Evolutionary conservation across 2,888 invertebrate species (phyloP).

Genomic region (Diogma glabrata): DNA sequence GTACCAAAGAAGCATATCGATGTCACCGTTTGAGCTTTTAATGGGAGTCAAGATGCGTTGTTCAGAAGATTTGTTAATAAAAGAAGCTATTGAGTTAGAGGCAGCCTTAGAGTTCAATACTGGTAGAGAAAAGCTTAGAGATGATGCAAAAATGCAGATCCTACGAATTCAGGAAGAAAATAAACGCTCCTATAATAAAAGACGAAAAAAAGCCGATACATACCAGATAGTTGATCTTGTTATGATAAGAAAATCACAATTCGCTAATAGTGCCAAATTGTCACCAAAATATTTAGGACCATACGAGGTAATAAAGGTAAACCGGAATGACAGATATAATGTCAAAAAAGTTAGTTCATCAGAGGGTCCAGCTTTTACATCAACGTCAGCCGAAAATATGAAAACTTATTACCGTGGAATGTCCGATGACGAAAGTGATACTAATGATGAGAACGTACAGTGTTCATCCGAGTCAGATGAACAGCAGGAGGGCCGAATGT

Average conservation of each 20-base stretch:
- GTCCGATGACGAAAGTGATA: neutral
- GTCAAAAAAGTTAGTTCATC: constrained; percentile 15
- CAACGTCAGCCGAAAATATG: constrained; percentile 15
- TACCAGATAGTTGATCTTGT: constrained; percentile 10
- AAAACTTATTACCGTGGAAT: constrained; percentile 9
- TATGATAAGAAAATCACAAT: constrained; percentile 12
- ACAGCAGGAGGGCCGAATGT: neutral
- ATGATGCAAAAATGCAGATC: constrained; percentile 19
- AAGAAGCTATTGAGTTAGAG: constrained; percentile 15
- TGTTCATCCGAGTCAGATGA: neutral
- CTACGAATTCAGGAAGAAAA: constrained; percentile 13
- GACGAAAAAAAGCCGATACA: neutral
- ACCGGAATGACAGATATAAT: constrained; percentile 15
- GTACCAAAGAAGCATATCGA: constrained; percentile 12
- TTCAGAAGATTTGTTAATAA: constrained; percentile 13
- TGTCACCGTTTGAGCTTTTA: constrained; percentile 17
- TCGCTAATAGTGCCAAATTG: constrained; percentile 15
- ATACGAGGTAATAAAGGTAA: constrained; percentile 14
- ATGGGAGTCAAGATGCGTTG: constrained; percentile 15
- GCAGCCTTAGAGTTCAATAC: constrained; percentile 9
- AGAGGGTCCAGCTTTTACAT: constrained; percentile 14
- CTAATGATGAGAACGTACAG: neutral
- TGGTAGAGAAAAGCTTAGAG: constrained; percentile 11
- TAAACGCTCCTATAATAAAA: constrained; percentile 4
- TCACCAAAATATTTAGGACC: constrained; percentile 14